These are phyloP conservation scores for cat (Felis catus) DNA, from an alignment of 2,113 vertebrate genomes.

Conservation along the genomic window F.catus_Fca126_mat1.0 CM031411.1:59866501-59867000, in stretches of 20 bases:
- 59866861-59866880: conserved; percentile 16
- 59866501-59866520: neutral
- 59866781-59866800: conserved; percentile 30
- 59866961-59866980: neutral
- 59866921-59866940: conserved; percentile 32
- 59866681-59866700: conserved; percentile 28
- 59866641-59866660: conserved; percentile 48
- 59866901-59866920: conserved; percentile 43
- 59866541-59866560: conserved; percentile 46
- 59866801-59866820: conserved; percentile 56
- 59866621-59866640: conserved; percentile 28
- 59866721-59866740: neutral
- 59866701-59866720: conserved; percentile 58
- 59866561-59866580: conserved; percentile 3
- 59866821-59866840: conserved; percentile 48
- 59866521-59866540: conserved; percentile 48
- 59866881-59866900: conserved; percentile 45
- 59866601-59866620: conserved; percentile 12
- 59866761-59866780: neutral
- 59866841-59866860: conserved; percentile 4
- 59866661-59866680: neutral
- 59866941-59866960: conserved; percentile 28
- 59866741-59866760: conserved; percentile 40
- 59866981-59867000: neutral
- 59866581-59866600: conserved; percentile 20